A percentile compares a stretch with the other conserved stretches of the same genome.
These are phyloP conservation scores for Vulpes vulpes DNA, from an alignment of 2,113 vertebrate genomes.

Conservation along the genomic window DNA sequence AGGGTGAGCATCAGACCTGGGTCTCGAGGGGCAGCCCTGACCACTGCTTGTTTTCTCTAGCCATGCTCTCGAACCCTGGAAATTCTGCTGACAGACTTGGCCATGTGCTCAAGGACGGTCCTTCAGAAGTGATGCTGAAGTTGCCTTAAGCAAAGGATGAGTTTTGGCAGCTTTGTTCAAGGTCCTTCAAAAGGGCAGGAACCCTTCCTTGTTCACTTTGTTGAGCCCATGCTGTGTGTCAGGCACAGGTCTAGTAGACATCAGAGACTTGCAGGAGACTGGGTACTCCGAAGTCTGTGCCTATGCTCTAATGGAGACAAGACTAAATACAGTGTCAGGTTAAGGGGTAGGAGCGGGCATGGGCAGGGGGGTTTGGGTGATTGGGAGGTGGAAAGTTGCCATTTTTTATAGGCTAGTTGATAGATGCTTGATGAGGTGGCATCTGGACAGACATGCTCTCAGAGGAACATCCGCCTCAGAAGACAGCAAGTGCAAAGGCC, in stretches of 20 bases:
- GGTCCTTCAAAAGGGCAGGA: background rate
- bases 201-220: no score
- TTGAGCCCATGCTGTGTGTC: rapidly evolving
- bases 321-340: background rate
- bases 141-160: background rate
- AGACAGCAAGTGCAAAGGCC: background rate
- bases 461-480: background rate
- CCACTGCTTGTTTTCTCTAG: rapidly evolving
- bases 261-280: background rate
- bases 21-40: background rate
- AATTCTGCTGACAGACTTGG: background rate
- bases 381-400: background rate
- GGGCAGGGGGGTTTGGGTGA: background rate
- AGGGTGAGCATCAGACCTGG: no score
- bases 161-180: background rate
- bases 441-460: background rate
- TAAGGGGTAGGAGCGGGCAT: no score
- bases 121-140: background rate
- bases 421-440: background rate
- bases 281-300: rapidly evolving
- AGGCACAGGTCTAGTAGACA: background rate
- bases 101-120: background rate
- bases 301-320: background rate
- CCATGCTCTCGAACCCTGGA: background rate
- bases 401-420: background rate